A percentile compares a stretch with the other conserved stretches of the same genome.
These are phyloP conservation scores for Trilocha varians DNA, from an alignment of 2,888 invertebrate species.

Conservation along the genomic window DNA sequence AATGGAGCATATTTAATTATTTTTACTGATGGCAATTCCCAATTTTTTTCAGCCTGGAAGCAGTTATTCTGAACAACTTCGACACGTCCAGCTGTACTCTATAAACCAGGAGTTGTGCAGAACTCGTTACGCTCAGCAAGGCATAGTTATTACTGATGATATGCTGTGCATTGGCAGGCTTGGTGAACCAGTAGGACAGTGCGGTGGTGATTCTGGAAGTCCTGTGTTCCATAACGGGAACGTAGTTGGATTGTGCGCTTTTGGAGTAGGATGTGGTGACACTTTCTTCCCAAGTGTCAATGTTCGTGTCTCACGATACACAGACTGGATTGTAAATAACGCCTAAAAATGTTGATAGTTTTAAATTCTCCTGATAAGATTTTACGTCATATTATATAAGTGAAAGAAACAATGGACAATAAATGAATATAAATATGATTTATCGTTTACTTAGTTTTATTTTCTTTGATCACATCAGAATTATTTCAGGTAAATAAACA, in stretches of 20 bases:
- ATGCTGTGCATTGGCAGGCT: slow-evolving; percentile 30
- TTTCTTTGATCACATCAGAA: no score
- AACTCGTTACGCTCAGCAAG: slow-evolving; percentile 12
- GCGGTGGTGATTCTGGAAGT: slow-evolving; percentile 30
- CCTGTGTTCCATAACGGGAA: slow-evolving; percentile 26
- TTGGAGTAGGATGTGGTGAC: slow-evolving; percentile 21
- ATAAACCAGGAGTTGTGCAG: slow-evolving; percentile 23
- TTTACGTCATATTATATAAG: no score
- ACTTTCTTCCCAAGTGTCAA: slow-evolving; percentile 30
- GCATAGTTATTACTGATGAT: slow-evolving; percentile 17
- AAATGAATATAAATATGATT: no score
- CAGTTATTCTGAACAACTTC: slow-evolving; percentile 21
- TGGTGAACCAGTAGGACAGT: slow-evolving; percentile 27
- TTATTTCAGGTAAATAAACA: no score
- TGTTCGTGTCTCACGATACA: slow-evolving; percentile 31
- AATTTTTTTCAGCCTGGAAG: slow-evolving; percentile 18
- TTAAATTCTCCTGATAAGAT: no score
- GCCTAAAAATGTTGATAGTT: slow-evolving; percentile 17
- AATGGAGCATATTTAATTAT: no score
- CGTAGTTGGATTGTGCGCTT: slow-evolving; percentile 24
- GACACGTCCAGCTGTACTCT: slow-evolving; percentile 29
- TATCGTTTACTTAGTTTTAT: no score
- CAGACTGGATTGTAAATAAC: slow-evolving; percentile 33
- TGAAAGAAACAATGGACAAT: no score
- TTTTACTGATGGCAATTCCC: background rate